phyloP scores from a whole-genome alignment of 2,888 invertebrate genomes.

The Hemithea aestivaria region DNA sequence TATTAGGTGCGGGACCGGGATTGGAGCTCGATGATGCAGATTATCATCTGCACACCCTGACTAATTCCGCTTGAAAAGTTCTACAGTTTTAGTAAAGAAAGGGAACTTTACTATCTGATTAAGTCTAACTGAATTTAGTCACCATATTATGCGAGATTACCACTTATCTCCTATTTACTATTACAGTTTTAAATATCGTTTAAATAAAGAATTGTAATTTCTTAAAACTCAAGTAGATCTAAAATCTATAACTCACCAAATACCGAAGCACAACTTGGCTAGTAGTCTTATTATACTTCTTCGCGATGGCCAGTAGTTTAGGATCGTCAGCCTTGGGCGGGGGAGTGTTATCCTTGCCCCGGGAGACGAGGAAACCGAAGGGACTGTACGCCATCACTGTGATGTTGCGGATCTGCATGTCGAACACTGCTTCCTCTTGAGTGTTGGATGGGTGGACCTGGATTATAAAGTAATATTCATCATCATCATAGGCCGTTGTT shows the following conservation, averaged over 20 bases:
- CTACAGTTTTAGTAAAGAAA: too few relatives aligned
- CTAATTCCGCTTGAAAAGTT: too few relatives aligned
- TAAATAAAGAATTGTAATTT: too few relatives aligned
- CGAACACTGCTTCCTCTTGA: conserved; percentile 82
- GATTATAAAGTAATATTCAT: neutral
- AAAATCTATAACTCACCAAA: conserved; percentile 82
- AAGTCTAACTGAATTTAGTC: too few relatives aligned
- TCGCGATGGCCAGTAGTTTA: conserved; percentile 73
- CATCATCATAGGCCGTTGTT: neutral
- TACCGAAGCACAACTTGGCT: conserved; percentile 83
- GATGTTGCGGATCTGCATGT: conserved; percentile 82
- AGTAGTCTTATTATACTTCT: conserved; percentile 81
- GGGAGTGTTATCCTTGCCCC: conserved; percentile 22
- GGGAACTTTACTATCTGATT: too few relatives aligned
- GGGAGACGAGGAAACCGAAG: conserved; percentile 44
- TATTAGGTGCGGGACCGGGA: too few relatives aligned
- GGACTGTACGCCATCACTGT: conserved; percentile 83
- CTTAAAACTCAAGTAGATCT: too few relatives aligned
- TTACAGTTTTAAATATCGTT: too few relatives aligned
- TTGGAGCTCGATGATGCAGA: too few relatives aligned
- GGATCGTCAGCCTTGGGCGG: conserved; percentile 77
- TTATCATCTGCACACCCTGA: too few relatives aligned
- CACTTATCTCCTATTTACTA: too few relatives aligned
- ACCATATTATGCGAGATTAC: too few relatives aligned
- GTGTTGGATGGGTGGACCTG: conserved; percentile 83